Conservation (phyloP, 2,113 vertebrate genomes). For the Colaptes auratus region DNA sequence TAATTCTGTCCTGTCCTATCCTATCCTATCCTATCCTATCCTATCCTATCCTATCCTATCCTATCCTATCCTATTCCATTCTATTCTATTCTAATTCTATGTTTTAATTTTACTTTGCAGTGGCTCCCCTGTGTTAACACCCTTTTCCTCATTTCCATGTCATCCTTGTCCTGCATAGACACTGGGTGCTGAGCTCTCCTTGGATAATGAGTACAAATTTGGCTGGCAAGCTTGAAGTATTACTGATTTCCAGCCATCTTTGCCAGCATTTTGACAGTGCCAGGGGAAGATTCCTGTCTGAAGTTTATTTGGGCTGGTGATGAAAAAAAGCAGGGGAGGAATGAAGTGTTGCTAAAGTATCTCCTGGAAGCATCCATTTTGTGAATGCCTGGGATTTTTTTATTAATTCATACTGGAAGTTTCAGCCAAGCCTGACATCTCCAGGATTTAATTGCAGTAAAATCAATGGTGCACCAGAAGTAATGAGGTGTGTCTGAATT, state of each 20-base stretch:
- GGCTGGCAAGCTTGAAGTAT: background rate
- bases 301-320: background rate
- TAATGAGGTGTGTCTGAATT: slow-evolving; percentile 44
- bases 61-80: too few relatives aligned
- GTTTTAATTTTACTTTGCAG: background rate
- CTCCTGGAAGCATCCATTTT: background rate
- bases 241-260: background rate
- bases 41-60: too few relatives aligned
- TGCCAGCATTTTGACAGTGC: background rate
- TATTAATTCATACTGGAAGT: slow-evolving; percentile 32
- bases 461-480: slow-evolving; percentile 17
- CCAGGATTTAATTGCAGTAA: slow-evolving; percentile 36
- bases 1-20: too few relatives aligned
- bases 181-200: background rate
- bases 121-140: background rate
- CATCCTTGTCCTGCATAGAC: background rate
- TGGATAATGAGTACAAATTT: background rate
- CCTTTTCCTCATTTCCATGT: background rate
- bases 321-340: background rate
- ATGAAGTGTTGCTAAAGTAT: background rate
- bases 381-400: background rate
- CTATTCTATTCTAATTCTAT: background rate
- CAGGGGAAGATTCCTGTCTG: background rate
- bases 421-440: slow-evolving; percentile 32
- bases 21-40: too few relatives aligned